Evolutionary conservation across 1,140 invertebrate genomes (phyloP), one percentile per base, ranked within the genome.

Genomic region (Drosophila obscura): DNA sequence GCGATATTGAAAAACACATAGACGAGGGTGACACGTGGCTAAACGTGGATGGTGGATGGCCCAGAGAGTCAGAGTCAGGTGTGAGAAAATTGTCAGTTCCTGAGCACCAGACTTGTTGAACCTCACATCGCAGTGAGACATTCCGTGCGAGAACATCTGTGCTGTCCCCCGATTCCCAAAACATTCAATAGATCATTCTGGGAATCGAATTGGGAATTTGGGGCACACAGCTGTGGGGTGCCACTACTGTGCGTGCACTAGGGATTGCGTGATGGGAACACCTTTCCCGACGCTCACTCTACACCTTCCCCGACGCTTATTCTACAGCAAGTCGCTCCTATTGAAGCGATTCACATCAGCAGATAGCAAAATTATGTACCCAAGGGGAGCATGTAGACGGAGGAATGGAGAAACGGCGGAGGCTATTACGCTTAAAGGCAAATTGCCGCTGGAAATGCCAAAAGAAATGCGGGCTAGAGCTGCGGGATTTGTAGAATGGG

Each of bases 311-410:
- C 31, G 31, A 41, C 51, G 19, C 51, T 39, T 11, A 13, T 7
- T 55, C 35, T 41, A 8, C 52, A 43, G 13, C 16, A n/a, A 1
- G 22, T 45, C 9, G 13, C 62, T 51, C 51, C 53, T 35, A 13
- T 13, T 28, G 55, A 43, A 50, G 24, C 72, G 81, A 80, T 80
- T 65, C 46, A 66, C 63, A 76, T 65, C 53, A 60, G 49, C 43
- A 73, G 81, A 85, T 73, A 84, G 61, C 72, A 62, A 49, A 72
- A 64, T 69, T 74, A 85, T 83, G 77, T 84, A 64, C 64, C 71
- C 45, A 41, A 58, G 35, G 26, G 9, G 26, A 16, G 39, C 58
- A 66, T 65, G 46, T 44, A n/a, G 22, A 35, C 28, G 28, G 56
- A 9, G 5, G 28, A 51, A 44, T 16, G 35, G 56, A 9, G 4